Conservation (phyloP, 2,888 invertebrate species). For the Anoncus sp. region DNA sequence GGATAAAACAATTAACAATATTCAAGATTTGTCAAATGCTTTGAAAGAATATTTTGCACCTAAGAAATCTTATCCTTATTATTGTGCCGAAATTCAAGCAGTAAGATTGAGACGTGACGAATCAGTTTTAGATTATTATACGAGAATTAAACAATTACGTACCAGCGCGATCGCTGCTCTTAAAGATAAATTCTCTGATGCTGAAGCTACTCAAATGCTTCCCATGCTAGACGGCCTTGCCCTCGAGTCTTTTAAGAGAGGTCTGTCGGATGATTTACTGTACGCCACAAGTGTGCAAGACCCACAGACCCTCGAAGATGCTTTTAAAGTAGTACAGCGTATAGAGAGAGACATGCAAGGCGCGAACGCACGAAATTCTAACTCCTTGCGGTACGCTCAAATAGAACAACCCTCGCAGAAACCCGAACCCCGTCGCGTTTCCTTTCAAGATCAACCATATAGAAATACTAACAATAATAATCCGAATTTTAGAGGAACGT, state of each 20-base stretch:
- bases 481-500: too few relatives aligned
- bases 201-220: constrained; percentile 25
- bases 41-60: constrained; percentile 23
- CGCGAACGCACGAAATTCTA: constrained; percentile 5
- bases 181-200: constrained; percentile 15
- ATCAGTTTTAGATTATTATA: constrained; percentile 23
- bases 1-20: constrained; percentile 8
- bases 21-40: background rate
- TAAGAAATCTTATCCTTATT: constrained; percentile 25
- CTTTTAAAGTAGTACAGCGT: constrained; percentile 14
- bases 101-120: constrained; percentile 31
- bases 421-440: too few relatives aligned
- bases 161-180: constrained; percentile 17
- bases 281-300: constrained; percentile 51
- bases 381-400: constrained; percentile 12
- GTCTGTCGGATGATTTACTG: constrained; percentile 45
- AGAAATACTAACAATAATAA: too few relatives aligned
- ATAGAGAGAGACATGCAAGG: constrained; percentile 41
- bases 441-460: too few relatives aligned
- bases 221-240: constrained; percentile 51
- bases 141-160: background rate
- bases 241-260: constrained; percentile 48
- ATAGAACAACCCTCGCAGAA: too few relatives aligned
- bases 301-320: constrained; percentile 4
- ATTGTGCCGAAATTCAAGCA: constrained; percentile 45